Base-by-base conservation (phyloP, 2,113 vertebrate species). In the Puntigrus tetrazona region DNA sequence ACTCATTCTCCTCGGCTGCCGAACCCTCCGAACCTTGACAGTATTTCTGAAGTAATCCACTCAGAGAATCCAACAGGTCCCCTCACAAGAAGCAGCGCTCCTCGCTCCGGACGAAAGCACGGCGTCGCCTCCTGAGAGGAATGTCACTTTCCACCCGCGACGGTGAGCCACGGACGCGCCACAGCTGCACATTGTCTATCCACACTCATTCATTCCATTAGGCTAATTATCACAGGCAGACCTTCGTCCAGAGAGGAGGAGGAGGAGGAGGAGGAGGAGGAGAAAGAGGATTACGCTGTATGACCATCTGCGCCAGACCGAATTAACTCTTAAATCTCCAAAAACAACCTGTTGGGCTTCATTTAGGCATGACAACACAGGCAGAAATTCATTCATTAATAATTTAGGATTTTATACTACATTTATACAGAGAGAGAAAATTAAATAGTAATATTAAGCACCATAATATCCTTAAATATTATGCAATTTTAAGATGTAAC, bases 231-330 rank as follows among this genome's bases (percentile, higher is more conserved):
- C 81, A 88, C 83, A 86, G 72, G 77, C 81, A 69, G 57, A 83
- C 83, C 75, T 67, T 78, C 80, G 79, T 86, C 84, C 25, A 45
- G 45, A 61, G 77, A 73, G 80, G 52, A 72, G 77, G 87, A 84
- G 77, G 52, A 59, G 74, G 72, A 41, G 45, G 45, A 47, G 43
- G 43, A 45, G 47, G 31, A 74, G 72, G 29, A 29, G 84, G 87
- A 88, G 20, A 91, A 89, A 91, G 88, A 89, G 88, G 90, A 91
- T 91, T 91, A 89, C 57, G 52, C 81, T 65, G 47, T 76, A 84
- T 69, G 67, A 52, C 90, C 90, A 89, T 89, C 90, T 91, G 90
- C 84, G 81, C 38, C 79, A 78, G 69, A 74, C 31, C 2, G 82
- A 84, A 75, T 89, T 84, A 90, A 86, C 86, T 82, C 79, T 86